Evolutionary conservation across 1,140 invertebrate genomes (phyloP), one percentile per base, ranked within the genome.

Genomic region (Listronotus oregonensis): DNA sequence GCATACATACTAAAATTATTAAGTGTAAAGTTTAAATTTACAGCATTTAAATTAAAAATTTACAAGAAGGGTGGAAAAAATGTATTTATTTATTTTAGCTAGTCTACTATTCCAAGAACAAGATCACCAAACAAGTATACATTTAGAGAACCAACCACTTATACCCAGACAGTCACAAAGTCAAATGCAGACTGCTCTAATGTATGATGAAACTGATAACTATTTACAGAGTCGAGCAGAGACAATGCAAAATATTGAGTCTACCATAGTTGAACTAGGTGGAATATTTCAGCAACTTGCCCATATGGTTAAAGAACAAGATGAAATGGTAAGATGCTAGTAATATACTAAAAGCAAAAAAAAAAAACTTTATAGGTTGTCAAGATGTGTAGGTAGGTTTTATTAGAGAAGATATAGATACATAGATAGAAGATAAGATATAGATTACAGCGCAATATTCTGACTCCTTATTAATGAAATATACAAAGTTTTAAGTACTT

Each of bases 211-310:
- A 75, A 88, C 88, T 18, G 94, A 97, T 75, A 84, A 88, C 18
- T 98, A 98, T 82, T 85, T 98, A 18, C 90, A 94, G 75, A 92
- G 91, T 76, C 84, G 97, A 72, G 95, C 95, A 37, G 95, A 97
- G 77, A 96, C 96, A 0, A 99, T 99, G 96, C 95, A 98, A 79
- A 98, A 94, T 79, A 99, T 99, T 75, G 97, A 99, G 81, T 95
- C 94, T 10, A 99, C 97, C 31, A 99, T 99, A 75, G 95, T 99
- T 12, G 97, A 99, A 82, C 81, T 99, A n/a, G 97, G 97, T 6
- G 93, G 93, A 43, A 99, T 99, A 77, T 99, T 99, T 78, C 92
- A 95, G 76, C 97, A 99, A 79, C 82, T 99, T 68, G 96, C 97
- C 15, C 91, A 94, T 76, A 97, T 99, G 95, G 96, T 99, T 18